Percentiles rank a stretch among this genome's conserved stretches.
Evolutionary conservation across 2,888 invertebrate genomes (phyloP).

Genomic region (Aleiodes testaceus): DNA sequence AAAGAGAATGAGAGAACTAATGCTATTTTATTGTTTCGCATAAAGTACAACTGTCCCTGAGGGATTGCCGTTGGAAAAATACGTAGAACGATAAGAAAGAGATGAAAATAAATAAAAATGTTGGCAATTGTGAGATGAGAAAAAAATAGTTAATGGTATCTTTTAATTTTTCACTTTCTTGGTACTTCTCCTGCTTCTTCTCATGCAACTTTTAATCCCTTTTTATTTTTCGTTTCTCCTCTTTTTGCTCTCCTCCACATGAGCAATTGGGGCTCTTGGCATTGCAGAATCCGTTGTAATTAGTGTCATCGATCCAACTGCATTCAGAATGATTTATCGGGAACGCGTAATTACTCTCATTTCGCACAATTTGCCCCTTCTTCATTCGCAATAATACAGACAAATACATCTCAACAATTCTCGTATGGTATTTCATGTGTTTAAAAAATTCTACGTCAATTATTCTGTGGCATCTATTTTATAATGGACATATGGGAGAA

Average conservation of each 20-base stretch:
- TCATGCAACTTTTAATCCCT: background rate
- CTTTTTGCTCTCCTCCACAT: background rate
- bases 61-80: background rate
- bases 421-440: background rate
- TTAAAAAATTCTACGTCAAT: background rate
- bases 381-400: slow-evolving; percentile 35
- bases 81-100: background rate
- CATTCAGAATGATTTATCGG: slow-evolving; percentile 51
- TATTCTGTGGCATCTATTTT: slow-evolving; percentile 30
- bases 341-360: slow-evolving; percentile 52
- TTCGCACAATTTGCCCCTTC: slow-evolving; percentile 44
- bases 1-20: background rate
- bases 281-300: slow-evolving; percentile 47
- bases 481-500: background rate
- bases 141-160: slow-evolving; percentile 20
- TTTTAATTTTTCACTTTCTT: slow-evolving; percentile 23
- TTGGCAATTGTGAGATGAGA: slow-evolving; percentile 1
- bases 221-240: background rate
- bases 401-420: slow-evolving; percentile 38
- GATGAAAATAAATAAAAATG: background rate
- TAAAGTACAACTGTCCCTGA: slow-evolving; percentile 7
- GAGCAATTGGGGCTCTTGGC: background rate
- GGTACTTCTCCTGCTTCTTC: slow-evolving; percentile 4
- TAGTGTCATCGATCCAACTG: slow-evolving; percentile 51
- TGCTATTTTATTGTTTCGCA: slow-evolving; percentile 3